These are phyloP conservation scores for Rhinoptilus africanus DNA, from an alignment of 2,113 vertebrate genomes.

Conservation along the genomic window DNA sequence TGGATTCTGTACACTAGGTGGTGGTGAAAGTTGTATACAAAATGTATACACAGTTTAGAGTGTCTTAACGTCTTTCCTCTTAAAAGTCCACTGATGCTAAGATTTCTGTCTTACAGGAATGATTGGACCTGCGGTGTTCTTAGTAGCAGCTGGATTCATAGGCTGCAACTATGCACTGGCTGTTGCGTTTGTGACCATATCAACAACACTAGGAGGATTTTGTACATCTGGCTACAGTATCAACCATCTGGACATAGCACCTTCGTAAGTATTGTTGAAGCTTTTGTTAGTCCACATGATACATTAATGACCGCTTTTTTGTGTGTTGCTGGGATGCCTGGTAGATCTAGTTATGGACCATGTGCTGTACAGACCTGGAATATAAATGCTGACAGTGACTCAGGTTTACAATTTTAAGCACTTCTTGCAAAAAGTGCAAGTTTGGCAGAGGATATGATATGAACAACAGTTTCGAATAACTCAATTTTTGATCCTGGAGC, in stretches of 20 bases:
- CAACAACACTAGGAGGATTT: constrained; percentile 89
- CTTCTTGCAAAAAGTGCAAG: background rate
- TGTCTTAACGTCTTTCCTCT: rapidly evolving
- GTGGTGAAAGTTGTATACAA: background rate
- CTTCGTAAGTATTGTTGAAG: constrained; percentile 84
- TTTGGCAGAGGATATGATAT: background rate
- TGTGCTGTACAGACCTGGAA: background rate
- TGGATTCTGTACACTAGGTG: constrained; percentile 48
- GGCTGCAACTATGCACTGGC: constrained; percentile 88
- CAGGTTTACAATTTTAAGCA: background rate
- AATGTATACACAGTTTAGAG: rapidly evolving
- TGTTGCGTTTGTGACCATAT: constrained; percentile 88
- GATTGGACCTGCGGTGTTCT: constrained; percentile 89
- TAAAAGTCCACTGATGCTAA: background rate
- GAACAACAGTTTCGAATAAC: background rate
- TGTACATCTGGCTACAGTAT: constrained; percentile 92
- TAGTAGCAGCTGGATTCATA: constrained; percentile 88
- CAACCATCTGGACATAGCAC: constrained; percentile 98
- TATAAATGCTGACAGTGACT: background rate
- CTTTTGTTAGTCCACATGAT: background rate
- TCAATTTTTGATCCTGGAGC: background rate
- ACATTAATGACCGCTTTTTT: background rate
- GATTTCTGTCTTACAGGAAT: constrained; percentile 78
- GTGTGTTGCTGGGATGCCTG: background rate
- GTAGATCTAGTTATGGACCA: background rate